Base-by-base conservation (phyloP, 2,888 invertebrate species). In the Dicycla oo region DNA sequence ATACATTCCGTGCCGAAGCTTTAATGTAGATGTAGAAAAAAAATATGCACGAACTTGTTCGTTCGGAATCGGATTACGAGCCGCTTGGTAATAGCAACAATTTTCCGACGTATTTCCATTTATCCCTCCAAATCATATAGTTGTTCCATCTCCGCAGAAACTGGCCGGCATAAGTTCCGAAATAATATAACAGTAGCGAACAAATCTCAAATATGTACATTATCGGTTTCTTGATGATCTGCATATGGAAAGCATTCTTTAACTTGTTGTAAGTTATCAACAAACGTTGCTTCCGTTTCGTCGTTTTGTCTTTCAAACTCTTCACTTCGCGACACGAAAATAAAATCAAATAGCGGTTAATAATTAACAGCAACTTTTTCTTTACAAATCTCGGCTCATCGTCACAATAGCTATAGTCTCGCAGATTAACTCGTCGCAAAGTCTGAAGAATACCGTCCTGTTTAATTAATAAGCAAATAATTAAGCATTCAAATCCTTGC, bases 391-490 rank as follows among this genome's bases (percentile, higher is more conserved):
- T 67, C 26, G 38, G 51, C 58, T 63, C 38, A 45, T 64, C 67
- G 57, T 54, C 69, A 79, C 79, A 84, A 80, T 67, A 57, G 81
- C 49, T 68, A 64, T 51, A 78, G 74, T 67, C 65, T 78, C 53
- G 69, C 66, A 80, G 83, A 80, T 83, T 78, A 85, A 75, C 73
- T 81, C 68, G 63, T 54, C 78, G 26, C 75, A 23, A 69, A 69
- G 60, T 81, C 76, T 83, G 80, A 78, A 77, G 72, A 75, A 78
- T 78, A 68, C 69, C 64, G 68, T 60, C 69, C 60, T 75, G 73
- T 78, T 80, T 86, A 84, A 87, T 88, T 88, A 87, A 88, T 87
- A 84, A 87, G 88, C 83, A 86, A 88, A 86, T 86, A 83, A 87
- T 86, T 85, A 73, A 82, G 77, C 70, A 83, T 86, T 85, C 77